Evolutionary conservation across 2,113 vertebrate genomes (phyloP).

Genomic region (Lates calcarifer): DNA sequence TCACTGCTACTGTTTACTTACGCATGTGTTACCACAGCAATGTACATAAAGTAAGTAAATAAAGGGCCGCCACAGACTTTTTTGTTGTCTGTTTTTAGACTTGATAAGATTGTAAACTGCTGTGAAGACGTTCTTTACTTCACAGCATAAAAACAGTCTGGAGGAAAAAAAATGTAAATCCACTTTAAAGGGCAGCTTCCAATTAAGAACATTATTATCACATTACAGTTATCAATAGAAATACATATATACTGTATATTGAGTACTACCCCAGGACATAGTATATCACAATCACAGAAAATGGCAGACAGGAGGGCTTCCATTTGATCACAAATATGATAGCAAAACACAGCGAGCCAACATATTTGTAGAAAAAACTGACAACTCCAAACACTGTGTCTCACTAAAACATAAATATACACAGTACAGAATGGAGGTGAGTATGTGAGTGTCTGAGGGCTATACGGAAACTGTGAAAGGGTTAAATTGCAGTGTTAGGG

Average conservation of each 20-base stretch:
- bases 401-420: constrained; percentile 6
- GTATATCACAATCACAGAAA: constrained; percentile 17
- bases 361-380: constrained; percentile 20
- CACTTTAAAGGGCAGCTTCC: constrained; percentile 22
- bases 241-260: background rate
- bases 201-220: background rate
- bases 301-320: background rate
- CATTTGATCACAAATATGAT: constrained; percentile 7
- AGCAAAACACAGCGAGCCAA: constrained; percentile 3
- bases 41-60: background rate
- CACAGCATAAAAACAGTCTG: no score
- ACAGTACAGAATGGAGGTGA: constrained; percentile 1
- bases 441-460: constrained; percentile 7
- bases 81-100: background rate
- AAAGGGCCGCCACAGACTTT: background rate
- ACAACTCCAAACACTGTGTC: background rate
- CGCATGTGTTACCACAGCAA: background rate
- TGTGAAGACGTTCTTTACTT: no score
- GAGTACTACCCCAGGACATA: background rate
- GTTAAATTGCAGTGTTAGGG: constrained; percentile 7
- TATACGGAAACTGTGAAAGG: constrained; percentile 10
- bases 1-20: background rate
- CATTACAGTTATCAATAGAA: background rate
- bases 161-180: background rate
- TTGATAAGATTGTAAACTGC: background rate